phyloP scores from a whole-genome alignment of 2,888 invertebrate species.

The Panopea generosa region DNA sequence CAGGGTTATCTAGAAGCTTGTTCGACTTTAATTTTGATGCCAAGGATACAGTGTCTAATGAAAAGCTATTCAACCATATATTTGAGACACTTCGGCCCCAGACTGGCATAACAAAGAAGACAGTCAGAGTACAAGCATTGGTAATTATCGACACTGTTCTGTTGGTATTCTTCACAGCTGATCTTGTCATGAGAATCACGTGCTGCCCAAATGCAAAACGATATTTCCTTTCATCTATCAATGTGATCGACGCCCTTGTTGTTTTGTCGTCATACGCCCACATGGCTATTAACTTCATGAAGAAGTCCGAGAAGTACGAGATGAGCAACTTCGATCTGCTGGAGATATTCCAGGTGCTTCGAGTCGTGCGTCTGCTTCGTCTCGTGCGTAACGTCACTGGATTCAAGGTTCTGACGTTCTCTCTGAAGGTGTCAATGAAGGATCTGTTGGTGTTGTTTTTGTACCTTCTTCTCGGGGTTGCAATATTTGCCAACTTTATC shows the following conservation, averaged over 20 bases:
- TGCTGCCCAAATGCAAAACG: conserved; percentile 53
- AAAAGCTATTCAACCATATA: conserved; percentile 26
- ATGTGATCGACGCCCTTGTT: conserved; percentile 60
- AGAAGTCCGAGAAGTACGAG: conserved; percentile 48
- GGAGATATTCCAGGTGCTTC: conserved; percentile 57
- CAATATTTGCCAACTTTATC: conserved; percentile 66
- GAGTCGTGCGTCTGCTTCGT: conserved; percentile 63
- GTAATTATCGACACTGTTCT: conserved; percentile 44
- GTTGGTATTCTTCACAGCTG: conserved; percentile 61
- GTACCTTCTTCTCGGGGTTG: conserved; percentile 56
- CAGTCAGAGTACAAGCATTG: conserved; percentile 48
- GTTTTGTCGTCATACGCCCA: conserved; percentile 57
- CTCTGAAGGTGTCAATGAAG: conserved; percentile 50
- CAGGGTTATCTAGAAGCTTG: not conserved
- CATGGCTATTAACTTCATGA: conserved; percentile 45
- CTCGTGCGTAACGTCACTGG: conserved; percentile 60
- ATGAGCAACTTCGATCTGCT: conserved; percentile 49
- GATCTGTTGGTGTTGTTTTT: conserved; percentile 63
- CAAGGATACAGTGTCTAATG: conserved; percentile 27
- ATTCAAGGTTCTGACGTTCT: conserved; percentile 63
- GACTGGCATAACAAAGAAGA: conserved; percentile 46
- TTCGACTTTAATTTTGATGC: conserved; percentile 21
- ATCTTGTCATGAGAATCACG: conserved; percentile 50
- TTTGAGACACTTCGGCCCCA: conserved; percentile 38
- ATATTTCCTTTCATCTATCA: conserved; percentile 57